phyloP scores from a whole-genome alignment of 2,797 vertebrate species.

The Hippopotamyrus pictus region DNA sequence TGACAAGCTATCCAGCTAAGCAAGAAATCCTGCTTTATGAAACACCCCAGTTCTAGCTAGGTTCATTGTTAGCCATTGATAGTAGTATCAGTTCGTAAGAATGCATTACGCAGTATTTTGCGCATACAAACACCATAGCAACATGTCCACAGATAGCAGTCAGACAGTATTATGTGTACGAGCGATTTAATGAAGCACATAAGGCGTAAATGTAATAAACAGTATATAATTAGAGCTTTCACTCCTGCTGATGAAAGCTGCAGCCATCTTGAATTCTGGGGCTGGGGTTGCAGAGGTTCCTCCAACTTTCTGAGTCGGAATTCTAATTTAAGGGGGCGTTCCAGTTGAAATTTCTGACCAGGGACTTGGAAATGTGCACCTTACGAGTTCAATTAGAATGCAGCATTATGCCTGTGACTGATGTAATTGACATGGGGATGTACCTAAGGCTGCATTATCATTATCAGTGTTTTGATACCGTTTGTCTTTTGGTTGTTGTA shows the following conservation, averaged over 20 bases:
- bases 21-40: not conserved
- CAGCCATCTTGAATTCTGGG: not conserved
- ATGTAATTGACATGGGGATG: not conserved
- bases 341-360: not conserved
- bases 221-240: not conserved
- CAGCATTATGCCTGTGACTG: not conserved
- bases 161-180: not conserved
- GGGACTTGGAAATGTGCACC: not conserved
- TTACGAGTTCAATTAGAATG: not conserved
- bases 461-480: not conserved
- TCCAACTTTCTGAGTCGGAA: not conserved
- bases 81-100: not conserved
- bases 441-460: not conserved
- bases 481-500: not conserved
- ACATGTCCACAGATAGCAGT: not conserved
- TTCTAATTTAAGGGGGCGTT: not conserved
- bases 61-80: not conserved
- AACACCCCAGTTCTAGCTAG: not conserved
- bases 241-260: not conserved
- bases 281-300: not conserved
- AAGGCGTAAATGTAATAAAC: not conserved
- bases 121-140: not conserved
- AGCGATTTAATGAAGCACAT: not conserved
- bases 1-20: not conserved
- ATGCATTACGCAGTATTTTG: not conserved